phyloP scores from a whole-genome alignment of 2,113 vertebrate species.

The Petaurus breviceps region DNA sequence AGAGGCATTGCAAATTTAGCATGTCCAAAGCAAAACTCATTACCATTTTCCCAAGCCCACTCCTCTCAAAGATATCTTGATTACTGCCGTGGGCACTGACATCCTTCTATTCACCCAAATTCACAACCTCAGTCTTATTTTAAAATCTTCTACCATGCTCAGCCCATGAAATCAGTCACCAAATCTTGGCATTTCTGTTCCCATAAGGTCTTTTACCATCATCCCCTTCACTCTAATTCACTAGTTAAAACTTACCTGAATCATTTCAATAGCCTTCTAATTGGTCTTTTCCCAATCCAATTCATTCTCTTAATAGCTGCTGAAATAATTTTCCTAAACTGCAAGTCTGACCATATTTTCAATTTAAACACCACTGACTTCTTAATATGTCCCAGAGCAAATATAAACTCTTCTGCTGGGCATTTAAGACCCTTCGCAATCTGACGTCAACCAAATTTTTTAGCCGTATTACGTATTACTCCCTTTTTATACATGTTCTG shows the following conservation, averaged over 20 bases:
- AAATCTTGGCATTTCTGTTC: not conserved
- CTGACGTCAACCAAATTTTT: not conserved
- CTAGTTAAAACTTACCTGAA: not conserved
- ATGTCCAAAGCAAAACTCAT: not conserved
- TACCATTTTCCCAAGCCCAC: not conserved
- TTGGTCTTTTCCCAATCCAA: not conserved
- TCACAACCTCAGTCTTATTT: not conserved
- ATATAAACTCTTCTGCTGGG: not conserved
- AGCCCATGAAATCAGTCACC: not conserved
- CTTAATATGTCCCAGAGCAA: not conserved
- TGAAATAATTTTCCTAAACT: not conserved
- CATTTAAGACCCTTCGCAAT: not conserved
- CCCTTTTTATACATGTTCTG: not conserved
- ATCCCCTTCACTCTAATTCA: not conserved
- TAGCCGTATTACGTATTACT: not conserved
- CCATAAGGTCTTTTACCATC: not conserved
- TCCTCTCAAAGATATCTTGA: not conserved
- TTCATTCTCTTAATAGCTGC: not conserved
- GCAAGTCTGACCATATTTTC: not conserved
- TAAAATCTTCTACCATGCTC: not conserved
- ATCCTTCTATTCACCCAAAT: not conserved
- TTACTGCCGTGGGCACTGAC: not conserved
- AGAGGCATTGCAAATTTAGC: not conserved
- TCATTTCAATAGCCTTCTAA: not conserved
- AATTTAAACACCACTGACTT: not conserved